phyloP scores from a whole-genome alignment of 2,797 vertebrate genomes.

The Sebastes matsubarae region DNA sequence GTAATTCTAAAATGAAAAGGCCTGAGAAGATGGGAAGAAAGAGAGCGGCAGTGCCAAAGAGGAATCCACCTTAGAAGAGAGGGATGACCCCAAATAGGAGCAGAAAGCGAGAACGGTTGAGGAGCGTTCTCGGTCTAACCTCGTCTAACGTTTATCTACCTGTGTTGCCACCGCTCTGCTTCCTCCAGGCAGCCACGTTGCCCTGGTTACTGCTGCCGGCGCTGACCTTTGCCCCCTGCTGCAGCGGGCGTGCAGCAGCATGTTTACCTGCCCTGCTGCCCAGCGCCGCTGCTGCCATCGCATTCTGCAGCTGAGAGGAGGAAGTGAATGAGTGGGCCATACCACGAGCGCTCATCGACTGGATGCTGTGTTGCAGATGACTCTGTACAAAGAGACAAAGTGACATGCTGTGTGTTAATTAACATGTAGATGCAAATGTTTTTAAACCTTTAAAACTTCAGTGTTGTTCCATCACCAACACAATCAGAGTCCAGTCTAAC shows the following conservation, averaged over 20 bases:
- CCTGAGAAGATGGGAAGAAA: not conserved
- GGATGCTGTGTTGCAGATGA: constrained; percentile 88
- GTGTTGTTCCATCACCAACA: too few relatives aligned
- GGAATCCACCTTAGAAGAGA: not conserved
- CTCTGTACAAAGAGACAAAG: constrained; percentile 75
- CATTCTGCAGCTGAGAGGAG: constrained; percentile 90
- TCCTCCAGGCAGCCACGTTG: constrained; percentile 90
- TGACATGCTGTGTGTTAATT: not conserved
- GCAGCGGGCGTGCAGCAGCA: constrained; percentile 86
- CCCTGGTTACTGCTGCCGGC: constrained; percentile 79
- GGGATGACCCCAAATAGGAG: constrained; percentile 2
- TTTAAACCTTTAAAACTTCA: not conserved
- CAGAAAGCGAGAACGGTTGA: not conserved
- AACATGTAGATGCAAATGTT: not conserved
- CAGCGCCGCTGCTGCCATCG: constrained; percentile 85
- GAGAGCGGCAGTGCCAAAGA: not conserved
- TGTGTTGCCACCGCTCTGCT: constrained; percentile 87
- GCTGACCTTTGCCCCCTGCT: constrained; percentile 86
- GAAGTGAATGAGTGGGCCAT: constrained; percentile 89
- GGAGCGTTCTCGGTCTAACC: not conserved
- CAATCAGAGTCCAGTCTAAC: constrained; percentile 60
- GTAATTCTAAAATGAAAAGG: not conserved
- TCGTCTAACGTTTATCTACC: constrained; percentile 78
- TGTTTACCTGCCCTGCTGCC: constrained; percentile 91
- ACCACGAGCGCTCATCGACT: constrained; percentile 81